Base-by-base conservation (phyloP, 30 jellyfish, hydroid and myxozoan species). In the Hydra vulgaris region DNA sequence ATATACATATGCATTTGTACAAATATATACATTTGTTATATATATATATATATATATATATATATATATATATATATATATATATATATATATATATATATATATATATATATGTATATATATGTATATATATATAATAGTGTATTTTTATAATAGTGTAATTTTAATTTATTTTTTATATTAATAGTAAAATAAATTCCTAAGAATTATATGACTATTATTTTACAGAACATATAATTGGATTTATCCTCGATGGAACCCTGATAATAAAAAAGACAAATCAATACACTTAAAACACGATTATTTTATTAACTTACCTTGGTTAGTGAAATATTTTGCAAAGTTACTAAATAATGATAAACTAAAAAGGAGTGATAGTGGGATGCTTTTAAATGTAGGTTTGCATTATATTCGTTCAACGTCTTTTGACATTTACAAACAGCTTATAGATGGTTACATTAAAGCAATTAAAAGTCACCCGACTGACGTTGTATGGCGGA, bases 371-470 rank as follows among this genome's bases (percentile, higher is more conserved):
- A 71, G 15, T 22, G 88, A 81, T 19, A 86, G 95, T 69, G 97
- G 87, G n/a, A 53, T 82, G 78, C 71, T 90, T 3, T 53, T 90
- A n/a, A 90, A 90, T 70, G 77, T 54, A 40, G 97, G 97, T 18
- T 85, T 90, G 21, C 97, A 90, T 82, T 77, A 85, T n/a, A 91
- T 83, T 21, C 90, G 97, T 20, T 54, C 97, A 25, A 79, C 97
- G 7, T 86, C 96, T 21, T 90, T 90, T 79, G 94, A 79, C 18
- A 76, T 71, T 18, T 90, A 83, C 66, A 67, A 81, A 77, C 79
- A 74, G 74, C 75, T 90, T 25, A 86, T 90, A 21, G 27, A 74
- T 4, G 83, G 83, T 23, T 70, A 74, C 15, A 90, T 85, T 20
- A 73, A 82, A 7, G 85, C 56, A 40, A 24, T 90, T 21, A 72